These are phyloP conservation scores for Psittacula echo DNA, from an alignment of 2,797 vertebrate species.

Conservation along the genomic window DNA sequence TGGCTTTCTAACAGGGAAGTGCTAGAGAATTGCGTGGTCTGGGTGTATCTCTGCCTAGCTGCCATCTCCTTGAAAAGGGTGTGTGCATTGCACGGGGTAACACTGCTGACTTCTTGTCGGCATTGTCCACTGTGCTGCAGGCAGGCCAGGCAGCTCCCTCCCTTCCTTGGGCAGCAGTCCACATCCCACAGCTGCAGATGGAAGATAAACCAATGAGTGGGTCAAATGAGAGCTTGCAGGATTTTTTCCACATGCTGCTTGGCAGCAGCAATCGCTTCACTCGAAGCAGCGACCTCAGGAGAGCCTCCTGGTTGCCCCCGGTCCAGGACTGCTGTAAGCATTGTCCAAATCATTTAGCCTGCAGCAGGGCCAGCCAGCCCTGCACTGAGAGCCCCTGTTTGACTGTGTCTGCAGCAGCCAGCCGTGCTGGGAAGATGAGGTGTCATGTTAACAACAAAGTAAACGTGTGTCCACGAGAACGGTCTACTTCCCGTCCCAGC, in stretches of 20 bases:
- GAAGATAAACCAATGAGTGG: background rate
- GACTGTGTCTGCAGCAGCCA: background rate
- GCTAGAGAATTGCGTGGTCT: too few relatives aligned
- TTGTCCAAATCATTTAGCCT: background rate
- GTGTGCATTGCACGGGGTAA: background rate
- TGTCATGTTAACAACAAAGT: background rate
- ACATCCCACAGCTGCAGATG: background rate
- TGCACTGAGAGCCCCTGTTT: background rate
- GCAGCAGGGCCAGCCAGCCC: background rate
- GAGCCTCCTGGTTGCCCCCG: too few relatives aligned
- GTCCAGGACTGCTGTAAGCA: background rate
- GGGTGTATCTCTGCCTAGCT: background rate
- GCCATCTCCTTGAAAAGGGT: background rate
- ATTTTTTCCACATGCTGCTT: background rate
- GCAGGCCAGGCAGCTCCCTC: background rate
- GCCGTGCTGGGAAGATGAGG: background rate
- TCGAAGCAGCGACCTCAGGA: background rate
- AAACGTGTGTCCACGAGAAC: background rate
- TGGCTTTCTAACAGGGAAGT: background rate
- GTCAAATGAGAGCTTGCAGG: background rate
- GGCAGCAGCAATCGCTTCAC: background rate
- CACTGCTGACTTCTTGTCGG: background rate
- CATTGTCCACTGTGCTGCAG: accelerated
- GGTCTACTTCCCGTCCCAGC: background rate
- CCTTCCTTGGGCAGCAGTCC: too few relatives aligned